Conservation (phyloP, 2,888 invertebrate genomes). For the Cantharis rufa region DNA sequence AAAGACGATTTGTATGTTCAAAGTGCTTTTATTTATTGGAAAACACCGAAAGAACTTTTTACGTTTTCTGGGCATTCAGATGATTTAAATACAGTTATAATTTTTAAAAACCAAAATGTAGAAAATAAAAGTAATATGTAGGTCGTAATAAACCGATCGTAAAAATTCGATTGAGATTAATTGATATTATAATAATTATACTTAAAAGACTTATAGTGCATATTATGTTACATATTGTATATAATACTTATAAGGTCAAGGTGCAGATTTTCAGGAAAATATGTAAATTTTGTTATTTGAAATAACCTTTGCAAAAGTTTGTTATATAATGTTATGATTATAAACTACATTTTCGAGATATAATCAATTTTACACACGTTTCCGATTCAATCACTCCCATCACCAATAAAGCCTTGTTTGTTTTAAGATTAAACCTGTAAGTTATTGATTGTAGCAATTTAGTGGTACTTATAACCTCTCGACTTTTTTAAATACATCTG, state of each 20-base stretch:
- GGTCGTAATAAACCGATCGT: not conserved
- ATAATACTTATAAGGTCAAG: too few relatives aligned
- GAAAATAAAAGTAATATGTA: not conserved
- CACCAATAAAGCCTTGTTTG: not conserved
- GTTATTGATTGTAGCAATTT: not conserved
- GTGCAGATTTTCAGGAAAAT: not conserved
- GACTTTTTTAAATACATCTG: not conserved
- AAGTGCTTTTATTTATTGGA: not conserved
- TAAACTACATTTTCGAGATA: not conserved
- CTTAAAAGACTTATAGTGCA: not conserved
- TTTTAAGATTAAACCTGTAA: not conserved
- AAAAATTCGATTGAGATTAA: not conserved
- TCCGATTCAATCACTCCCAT: not conserved
- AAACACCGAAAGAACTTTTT: not conserved
- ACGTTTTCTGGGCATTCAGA: not conserved
- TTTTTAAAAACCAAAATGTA: not conserved
- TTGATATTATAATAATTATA: not conserved
- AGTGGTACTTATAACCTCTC: not conserved
- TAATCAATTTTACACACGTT: not conserved
- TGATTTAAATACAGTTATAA: not conserved
- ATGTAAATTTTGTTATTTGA: not conserved
- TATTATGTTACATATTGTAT: too few relatives aligned
- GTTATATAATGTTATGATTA: not conserved
- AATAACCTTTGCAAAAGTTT: not conserved
- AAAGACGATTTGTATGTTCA: not conserved